Conservation (phyloP, 2,888 invertebrate genomes). For the Meteorus cinctellus region DNA sequence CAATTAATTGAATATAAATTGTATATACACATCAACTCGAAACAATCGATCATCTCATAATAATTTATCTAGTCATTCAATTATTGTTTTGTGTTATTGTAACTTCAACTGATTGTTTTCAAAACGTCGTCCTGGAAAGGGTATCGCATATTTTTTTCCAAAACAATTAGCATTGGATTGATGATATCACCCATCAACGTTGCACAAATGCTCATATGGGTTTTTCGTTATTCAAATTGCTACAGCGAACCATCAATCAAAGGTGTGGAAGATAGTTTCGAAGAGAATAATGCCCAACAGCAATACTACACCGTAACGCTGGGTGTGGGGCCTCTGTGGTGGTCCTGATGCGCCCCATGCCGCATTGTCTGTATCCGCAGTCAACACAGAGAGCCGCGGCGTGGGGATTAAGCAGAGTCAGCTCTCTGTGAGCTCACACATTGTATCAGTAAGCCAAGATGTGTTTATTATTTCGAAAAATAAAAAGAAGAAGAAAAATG, state of each 20-base stretch:
- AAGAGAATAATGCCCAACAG: constrained; percentile 66
- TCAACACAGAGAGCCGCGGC: constrained; percentile 82
- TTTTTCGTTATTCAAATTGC: background rate
- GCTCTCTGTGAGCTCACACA: constrained; percentile 79
- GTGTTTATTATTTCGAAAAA: background rate
- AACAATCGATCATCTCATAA: constrained; percentile 8
- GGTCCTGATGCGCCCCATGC: constrained; percentile 99
- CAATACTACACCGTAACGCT: constrained; percentile 82
- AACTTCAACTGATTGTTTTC: background rate
- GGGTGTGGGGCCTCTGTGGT: constrained; percentile 99
- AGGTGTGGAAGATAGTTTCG: constrained; percentile 67
- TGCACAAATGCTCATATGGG: too few species aligned
- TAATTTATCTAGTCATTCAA: too few species aligned
- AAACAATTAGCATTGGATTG: too few species aligned
- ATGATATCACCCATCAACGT: too few species aligned
- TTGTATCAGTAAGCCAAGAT: constrained; percentile 69
- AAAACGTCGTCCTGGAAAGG: too few species aligned
- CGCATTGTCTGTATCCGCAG: constrained; percentile 78
- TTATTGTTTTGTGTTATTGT: background rate
- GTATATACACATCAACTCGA: background rate
- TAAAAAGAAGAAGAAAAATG: background rate
- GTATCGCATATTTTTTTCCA: too few species aligned
- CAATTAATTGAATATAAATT: constrained; percentile 23
- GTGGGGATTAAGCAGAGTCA: constrained; percentile 80
- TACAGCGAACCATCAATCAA: constrained; percentile 69